Base-by-base conservation (phyloP, 53 echinoderm and acorn worm species). In the Luidia sarsii region DNA sequence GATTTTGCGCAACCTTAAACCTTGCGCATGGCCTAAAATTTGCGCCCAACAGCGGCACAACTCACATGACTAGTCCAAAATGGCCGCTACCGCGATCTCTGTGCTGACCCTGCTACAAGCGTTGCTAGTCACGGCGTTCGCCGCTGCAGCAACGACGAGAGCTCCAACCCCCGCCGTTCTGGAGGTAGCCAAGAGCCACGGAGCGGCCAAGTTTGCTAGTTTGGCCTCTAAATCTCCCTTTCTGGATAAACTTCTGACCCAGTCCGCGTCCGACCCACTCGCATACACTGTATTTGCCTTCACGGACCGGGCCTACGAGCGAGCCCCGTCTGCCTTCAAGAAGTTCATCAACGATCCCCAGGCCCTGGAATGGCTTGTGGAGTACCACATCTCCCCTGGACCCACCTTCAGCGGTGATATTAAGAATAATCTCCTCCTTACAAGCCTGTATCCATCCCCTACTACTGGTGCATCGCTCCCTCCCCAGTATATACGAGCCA, bases 381-480 rank as follows among this genome's bases (percentile, higher is more conserved):
- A 90, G 51, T 90, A 90, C 50, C 90, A 90, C 25, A 75, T 82
- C n/a, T 67, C 86, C 15, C 38, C 75, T 3, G 90, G 90, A 1
- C 50, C 28, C 1, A 41, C 66, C 39, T 32, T 45, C 21, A 73
- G 68, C 11, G 3, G 24, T 28, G 83, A 88, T 10, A 82, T 88
- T 18, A 59, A 45, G 33, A 20, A 77, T 15, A 82, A 82, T 13
- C 62, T 60, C 21, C 69, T 45, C 33, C 43, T 46, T 13, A 57
- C 83, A 31, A 83, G 83, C 35, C 9, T 61, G 66, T 90, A 68
- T 45, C 86, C 90, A 0, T 72, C 75, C 15, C 90, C 90, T 8
- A 57, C 75, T 7, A 24, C 74, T 29, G 73, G 80, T 23, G n/a
- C 27, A 8, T 51, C 61, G 18, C 23, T 85, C 27, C 75, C 79